phyloP scores from a whole-genome alignment of 2,113 vertebrate species.

The Haliaeetus leucogaster region DNA sequence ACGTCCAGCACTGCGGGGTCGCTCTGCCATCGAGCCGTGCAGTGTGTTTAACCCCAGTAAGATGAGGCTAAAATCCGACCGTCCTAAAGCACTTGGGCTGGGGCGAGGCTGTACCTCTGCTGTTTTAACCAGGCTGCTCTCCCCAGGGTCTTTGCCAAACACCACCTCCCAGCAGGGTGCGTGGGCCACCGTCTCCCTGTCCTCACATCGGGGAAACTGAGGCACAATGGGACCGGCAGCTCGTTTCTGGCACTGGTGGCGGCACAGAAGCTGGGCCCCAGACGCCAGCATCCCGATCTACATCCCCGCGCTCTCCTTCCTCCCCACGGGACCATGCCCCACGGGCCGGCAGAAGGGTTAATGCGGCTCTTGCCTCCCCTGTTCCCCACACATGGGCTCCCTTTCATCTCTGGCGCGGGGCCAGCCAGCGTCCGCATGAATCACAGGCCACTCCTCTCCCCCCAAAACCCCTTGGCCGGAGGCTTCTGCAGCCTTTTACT shows the following conservation, averaged over 20 bases:
- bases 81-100: not conserved
- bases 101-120: not conserved
- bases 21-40: rapidly evolving
- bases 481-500: constrained; percentile 80
- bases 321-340: not conserved
- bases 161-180: not conserved
- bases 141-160: not conserved
- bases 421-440: constrained; percentile 70
- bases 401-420: constrained; percentile 55
- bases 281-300: rapidly evolving
- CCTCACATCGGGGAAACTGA: not conserved
- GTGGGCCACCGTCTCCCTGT: not conserved
- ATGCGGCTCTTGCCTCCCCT: constrained; percentile 42
- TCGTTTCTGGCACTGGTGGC: rapidly evolving
- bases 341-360: not conserved
- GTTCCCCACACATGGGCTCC: constrained; percentile 65
- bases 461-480: constrained; percentile 61
- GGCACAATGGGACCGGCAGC: not conserved
- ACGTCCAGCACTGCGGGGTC: not conserved
- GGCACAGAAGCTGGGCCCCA: not conserved
- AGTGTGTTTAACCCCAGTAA: not conserved
- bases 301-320: not conserved
- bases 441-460: constrained; percentile 67
- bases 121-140: rapidly evolving
- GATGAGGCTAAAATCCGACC: rapidly evolving